Evolutionary conservation across 2,797 vertebrate species (phyloP).

Genomic region (Allochrocebus solatus): DNA sequence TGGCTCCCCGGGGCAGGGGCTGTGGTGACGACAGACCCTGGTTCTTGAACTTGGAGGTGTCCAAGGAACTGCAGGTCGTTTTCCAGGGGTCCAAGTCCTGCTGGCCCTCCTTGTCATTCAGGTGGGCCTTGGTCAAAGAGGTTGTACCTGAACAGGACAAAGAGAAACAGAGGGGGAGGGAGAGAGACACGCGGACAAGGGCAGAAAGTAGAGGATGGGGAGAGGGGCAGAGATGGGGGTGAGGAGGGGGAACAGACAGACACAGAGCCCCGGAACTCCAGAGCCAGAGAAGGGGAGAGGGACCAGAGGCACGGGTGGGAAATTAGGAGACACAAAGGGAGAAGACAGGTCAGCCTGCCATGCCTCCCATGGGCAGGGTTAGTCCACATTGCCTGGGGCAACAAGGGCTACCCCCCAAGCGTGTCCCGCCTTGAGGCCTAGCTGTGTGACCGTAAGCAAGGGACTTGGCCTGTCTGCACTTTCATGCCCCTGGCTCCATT

Average conservation of each 20-base stretch:
- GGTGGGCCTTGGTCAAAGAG: background rate
- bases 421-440: background rate
- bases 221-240: background rate
- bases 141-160: background rate
- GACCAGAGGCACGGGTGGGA: background rate
- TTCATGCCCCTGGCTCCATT: background rate
- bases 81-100: background rate
- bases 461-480: background rate
- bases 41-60: constrained; percentile 23
- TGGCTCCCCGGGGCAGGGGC: background rate
- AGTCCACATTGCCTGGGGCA: background rate
- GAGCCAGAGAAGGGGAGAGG: background rate
- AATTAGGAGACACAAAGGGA: background rate
- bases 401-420: too few relatives aligned
- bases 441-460: background rate
- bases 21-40: background rate
- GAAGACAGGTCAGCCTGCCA: background rate
- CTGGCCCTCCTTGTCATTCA: background rate
- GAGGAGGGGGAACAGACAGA: background rate
- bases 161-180: background rate
- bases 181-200: background rate
- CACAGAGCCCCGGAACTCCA: background rate
- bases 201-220: background rate
- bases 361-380: background rate
- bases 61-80: background rate